Evolutionary conservation across 2,113 vertebrate species (phyloP).

Genomic region (Oryzias melastigma): DNA sequence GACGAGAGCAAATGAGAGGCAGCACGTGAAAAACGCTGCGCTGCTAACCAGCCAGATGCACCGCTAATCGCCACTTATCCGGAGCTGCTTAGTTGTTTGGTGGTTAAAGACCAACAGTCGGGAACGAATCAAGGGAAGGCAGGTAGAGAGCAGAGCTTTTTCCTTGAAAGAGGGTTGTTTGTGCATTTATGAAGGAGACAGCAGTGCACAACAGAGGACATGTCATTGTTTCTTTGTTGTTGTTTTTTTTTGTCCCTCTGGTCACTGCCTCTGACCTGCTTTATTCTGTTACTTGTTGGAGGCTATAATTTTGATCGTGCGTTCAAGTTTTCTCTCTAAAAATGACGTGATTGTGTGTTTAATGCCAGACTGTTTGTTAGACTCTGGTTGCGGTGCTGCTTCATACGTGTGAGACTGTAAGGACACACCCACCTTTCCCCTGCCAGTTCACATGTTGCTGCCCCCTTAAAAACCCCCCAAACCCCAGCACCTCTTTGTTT

Average conservation of each 20-base stretch:
- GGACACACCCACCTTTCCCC: conserved; percentile 60
- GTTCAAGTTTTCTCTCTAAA: not conserved
- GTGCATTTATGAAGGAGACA: not conserved
- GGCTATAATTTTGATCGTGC: not conserved
- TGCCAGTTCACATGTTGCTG: conserved; percentile 47
- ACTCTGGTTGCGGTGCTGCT: conserved; percentile 24
- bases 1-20: conserved; percentile 34
- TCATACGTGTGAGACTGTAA: conserved; percentile 32
- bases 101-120: conserved; percentile 35
- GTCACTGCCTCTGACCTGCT: not conserved
- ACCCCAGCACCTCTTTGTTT: conserved; percentile 10
- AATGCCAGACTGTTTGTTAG: conserved; percentile 24
- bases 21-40: conserved; percentile 35
- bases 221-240: conserved; percentile 11
- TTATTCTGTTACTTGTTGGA: not conserved
- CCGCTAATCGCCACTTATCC: conserved; percentile 47
- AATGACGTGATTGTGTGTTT: conserved; percentile 8
- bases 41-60: conserved; percentile 37
- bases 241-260: conserved; percentile 7
- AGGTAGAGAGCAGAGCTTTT: conserved; percentile 51
- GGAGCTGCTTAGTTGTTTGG: conserved; percentile 46
- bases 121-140: conserved; percentile 21
- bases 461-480: conserved; percentile 7
- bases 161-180: not conserved
- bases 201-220: not conserved